Base-by-base conservation (phyloP, 2,113 vertebrate genomes). In the Bubalus kerabau region DNA sequence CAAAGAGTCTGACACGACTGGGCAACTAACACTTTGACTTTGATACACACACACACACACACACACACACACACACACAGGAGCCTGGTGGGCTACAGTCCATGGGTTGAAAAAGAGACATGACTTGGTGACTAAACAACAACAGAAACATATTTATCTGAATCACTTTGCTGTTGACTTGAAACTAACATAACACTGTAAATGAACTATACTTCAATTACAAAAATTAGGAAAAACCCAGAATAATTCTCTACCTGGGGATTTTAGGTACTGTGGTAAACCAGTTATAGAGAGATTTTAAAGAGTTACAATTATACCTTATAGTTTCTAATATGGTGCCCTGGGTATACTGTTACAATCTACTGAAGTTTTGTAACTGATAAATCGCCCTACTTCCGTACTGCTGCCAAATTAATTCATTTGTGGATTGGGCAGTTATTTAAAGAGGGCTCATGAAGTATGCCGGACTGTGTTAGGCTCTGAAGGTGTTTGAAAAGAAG, bases 401-500 rank as follows among this genome's bases (percentile, higher is more conserved):
- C 11, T n/a, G 24, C 26, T 19, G 46, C 36, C 87, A 28, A 95
- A 88, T 76, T 32, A 9, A 60, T 64, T 80, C 28, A 48, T 84
- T 32, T n/a, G 16, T 60, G 60, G 30, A 17, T 23, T 21, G 36
- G 71, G 46, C 1, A 17, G 32, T 40, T 95, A 30, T 82, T 89
- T 86, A 93, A 48, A 13, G 82, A 48, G 60, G 71, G 46, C 64
- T 80, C 19, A 1, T 10, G 26, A 52, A 54, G n/a, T 43, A 28
- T 40, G n/a, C 28, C 64, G 60, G 83, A 32, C 46, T 32, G 9
- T 3, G 16, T n/a, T 91, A 23, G 57, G 30, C 54, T 32, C 62
- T 4, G 17, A 67, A 30, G 62, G 48, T 59, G 32, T 97, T 95
- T 94, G 57, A 93, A 94, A 90, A 86, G 94, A 78, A 95, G 94